A percentile compares a stretch with the other conserved stretches of the same genome.
These are phyloP conservation scores for Pleuronectes platessa DNA, from an alignment of 2,113 vertebrate species.

Conservation along the genomic window DNA sequence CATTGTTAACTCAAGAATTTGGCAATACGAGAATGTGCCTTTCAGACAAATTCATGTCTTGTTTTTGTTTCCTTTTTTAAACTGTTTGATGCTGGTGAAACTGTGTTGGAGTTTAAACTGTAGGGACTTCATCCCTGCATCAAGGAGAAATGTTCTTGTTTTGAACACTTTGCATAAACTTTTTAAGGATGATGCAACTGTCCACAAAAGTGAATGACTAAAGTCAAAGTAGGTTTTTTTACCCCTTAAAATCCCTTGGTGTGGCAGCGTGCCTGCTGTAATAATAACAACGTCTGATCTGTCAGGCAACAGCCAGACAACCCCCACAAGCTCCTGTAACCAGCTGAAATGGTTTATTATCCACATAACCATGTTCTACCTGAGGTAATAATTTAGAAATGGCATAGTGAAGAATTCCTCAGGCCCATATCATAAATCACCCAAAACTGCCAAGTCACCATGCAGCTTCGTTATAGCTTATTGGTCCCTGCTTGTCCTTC, in stretches of 20 bases:
- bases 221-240: too few species aligned
- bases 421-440: conserved; percentile 1
- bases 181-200: neutral
- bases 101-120: neutral
- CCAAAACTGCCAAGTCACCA: conserved; percentile 1
- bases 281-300: neutral
- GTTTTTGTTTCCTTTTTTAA: neutral
- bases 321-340: neutral
- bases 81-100: neutral
- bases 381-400: conserved; percentile 19
- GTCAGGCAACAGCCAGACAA: neutral
- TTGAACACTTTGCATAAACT: neutral
- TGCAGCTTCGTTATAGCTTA: neutral
- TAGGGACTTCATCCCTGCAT: too few species aligned
- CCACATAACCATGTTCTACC: conserved; percentile 1
- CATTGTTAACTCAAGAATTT: conserved; percentile 15
- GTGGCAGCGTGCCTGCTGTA: neutral
- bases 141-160: neutral
- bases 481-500: neutral
- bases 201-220: neutral
- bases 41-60: neutral
- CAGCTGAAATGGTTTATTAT: conserved; percentile 3
- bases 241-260: neutral
- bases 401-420: conserved; percentile 5
- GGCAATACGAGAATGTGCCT: neutral